These are phyloP conservation scores for Dryobates pubescens DNA, from an alignment of 2,797 vertebrate species.

Conservation along the genomic window DNA sequence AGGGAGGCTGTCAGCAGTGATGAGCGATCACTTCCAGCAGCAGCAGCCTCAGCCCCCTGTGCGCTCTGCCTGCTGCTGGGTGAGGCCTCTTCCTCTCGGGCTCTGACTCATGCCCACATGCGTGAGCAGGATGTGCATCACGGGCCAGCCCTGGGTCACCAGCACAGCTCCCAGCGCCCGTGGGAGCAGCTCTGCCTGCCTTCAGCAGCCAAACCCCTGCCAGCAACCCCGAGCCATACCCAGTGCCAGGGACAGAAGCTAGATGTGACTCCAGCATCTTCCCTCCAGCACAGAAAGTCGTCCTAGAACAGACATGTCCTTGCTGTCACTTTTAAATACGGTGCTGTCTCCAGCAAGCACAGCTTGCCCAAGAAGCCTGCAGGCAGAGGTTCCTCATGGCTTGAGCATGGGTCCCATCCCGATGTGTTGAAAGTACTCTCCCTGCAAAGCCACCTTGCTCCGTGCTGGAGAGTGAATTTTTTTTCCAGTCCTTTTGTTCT, in stretches of 20 bases:
- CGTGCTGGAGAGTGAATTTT: neutral
- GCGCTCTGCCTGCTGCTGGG: neutral
- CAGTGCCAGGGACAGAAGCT: neutral
- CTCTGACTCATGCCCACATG: conserved; percentile 69
- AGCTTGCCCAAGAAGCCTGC: neutral
- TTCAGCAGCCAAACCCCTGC: neutral
- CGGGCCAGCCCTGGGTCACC: neutral
- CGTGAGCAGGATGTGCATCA: conserved; percentile 67
- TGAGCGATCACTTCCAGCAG: neutral
- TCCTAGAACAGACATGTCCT: neutral
- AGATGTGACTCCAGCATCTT: neutral
- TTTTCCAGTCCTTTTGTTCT: neutral
- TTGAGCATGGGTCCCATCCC: neutral
- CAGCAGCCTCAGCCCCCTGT: neutral
- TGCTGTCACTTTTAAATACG: neutral
- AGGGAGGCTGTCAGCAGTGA: neutral
- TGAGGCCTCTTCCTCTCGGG: conserved; percentile 57
- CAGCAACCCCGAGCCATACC: rapidly evolving
- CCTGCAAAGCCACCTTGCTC: neutral
- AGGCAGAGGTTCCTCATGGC: neutral
- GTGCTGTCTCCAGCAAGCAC: neutral
- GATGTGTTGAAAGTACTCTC: neutral
- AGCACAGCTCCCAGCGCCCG: neutral
- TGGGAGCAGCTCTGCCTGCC: neutral
- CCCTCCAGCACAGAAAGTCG: neutral